phyloP scores from a whole-genome alignment of 2,113 vertebrate species.

The Pseudorhombus dupliciocellatus region DNA sequence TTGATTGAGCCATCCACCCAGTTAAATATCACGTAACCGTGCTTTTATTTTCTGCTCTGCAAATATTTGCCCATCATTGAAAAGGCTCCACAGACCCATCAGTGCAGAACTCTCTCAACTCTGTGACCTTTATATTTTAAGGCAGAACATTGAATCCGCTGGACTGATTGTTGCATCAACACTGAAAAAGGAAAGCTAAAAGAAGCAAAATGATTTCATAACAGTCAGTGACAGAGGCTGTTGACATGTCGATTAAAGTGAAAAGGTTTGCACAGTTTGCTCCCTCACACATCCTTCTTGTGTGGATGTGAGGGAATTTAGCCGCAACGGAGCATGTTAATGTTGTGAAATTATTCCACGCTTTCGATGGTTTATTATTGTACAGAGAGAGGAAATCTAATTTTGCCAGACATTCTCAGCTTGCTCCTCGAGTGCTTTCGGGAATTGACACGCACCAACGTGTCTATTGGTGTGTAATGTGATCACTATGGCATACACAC shows the following conservation, averaged over 20 bases:
- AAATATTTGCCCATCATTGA: neutral
- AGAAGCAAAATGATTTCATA: neutral
- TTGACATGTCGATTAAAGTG: conserved; percentile 23
- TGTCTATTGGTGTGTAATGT: conserved; percentile 11
- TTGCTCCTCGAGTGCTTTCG: neutral
- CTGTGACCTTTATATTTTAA: neutral
- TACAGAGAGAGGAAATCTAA: conserved; percentile 27
- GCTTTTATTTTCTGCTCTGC: neutral
- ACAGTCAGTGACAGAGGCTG: neutral
- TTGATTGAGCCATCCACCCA: neutral
- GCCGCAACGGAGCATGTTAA: conserved; percentile 12
- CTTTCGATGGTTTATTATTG: conserved; percentile 34
- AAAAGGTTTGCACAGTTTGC: neutral
- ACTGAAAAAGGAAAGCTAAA: neutral
- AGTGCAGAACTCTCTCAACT: neutral
- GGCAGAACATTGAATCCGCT: neutral
- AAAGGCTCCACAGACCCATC: neutral
- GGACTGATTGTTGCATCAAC: neutral
- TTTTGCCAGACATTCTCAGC: conserved; percentile 37
- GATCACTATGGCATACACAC: conserved; percentile 8
- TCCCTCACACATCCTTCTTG: neutral
- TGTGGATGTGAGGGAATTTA: conserved; percentile 12
- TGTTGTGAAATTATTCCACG: conserved; percentile 36
- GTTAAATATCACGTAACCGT: neutral
- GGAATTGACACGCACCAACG: conserved; percentile 25